Percentiles rank a stretch among this genome's conserved stretches.
Evolutionary conservation across 2,888 invertebrate genomes (phyloP).

Genomic region (Diaprepes abbreviatus): DNA sequence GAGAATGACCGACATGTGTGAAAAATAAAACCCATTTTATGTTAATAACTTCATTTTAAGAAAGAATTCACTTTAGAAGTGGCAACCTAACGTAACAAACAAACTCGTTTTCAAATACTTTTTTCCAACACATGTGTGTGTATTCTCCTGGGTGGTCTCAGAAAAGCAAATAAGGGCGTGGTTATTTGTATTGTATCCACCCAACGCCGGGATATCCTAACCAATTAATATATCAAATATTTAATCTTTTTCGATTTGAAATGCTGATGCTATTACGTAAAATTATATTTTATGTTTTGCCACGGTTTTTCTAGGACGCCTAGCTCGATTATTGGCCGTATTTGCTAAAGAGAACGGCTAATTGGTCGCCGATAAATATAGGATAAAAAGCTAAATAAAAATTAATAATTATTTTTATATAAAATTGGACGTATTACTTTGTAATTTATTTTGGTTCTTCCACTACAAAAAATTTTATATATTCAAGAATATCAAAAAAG

Average conservation of each 20-base stretch:
- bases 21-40: neutral
- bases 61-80: slow-evolving; percentile 7
- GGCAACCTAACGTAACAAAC: neutral
- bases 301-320: neutral
- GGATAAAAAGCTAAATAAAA: neutral
- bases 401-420: neutral
- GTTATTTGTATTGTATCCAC: slow-evolving; percentile 14
- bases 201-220: neutral
- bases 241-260: slow-evolving; percentile 29
- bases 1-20: neutral
- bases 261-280: slow-evolving; percentile 12
- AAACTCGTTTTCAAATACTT: neutral
- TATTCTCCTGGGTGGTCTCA: slow-evolving; percentile 3
- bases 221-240: slow-evolving; percentile 32
- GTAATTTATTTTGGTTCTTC: too few species aligned
- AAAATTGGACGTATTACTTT: too few species aligned
- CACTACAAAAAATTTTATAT: too few species aligned
- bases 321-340: neutral
- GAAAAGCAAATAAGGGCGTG: slow-evolving; percentile 25
- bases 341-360: neutral
- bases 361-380: neutral
- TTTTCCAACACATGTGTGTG: neutral
- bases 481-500: too few species aligned
- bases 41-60: neutral
- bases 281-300: slow-evolving; percentile 16